Evolutionary conservation across 2,113 vertebrate genomes (phyloP), one percentile per base, ranked within the genome.

Genomic region (Nothobranchius kuhntae): DNA sequence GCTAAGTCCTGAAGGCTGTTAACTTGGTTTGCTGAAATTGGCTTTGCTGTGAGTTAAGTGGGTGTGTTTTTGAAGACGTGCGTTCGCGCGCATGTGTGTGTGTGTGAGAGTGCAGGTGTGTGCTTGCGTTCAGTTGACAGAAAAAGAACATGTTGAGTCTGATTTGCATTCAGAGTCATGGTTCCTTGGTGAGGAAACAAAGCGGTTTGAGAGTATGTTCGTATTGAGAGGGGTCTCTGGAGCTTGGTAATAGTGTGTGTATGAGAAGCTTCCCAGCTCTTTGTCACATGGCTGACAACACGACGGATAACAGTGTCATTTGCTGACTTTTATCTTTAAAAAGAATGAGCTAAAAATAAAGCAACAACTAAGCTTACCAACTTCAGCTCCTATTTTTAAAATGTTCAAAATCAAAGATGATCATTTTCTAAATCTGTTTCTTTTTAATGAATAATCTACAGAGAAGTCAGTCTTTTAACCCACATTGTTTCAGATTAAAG

Each of bases 31-130:
- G 44, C 54, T 73, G 57, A 78, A 71, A 81, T 73, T 71, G 71
- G 68, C 59, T 81, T 76, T 45, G 58, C 68, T 77, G 70, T 65
- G 75, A 71, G 75, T 77, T 80, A 78, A 80, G 68, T 78, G 77
- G 74, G 46, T 55, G 13, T 73, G n/a, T 74, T 67, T 73, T 63
- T 57, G 53, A 61, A 47, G 26, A 10, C 10, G 21, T 35, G 44
- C 14, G 53, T 54, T 26, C 7, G 30, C 7, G 26, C 7, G 52
- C 3, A 5, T 53, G 24, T 53, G 24, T 53, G 52, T 14, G 26
- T 47, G 45, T 15, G 35, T 38, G 36, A 4, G 53, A 6, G 30
- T 13, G 13, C 13, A 36, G 53, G 30, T 36, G 26, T 36, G 13
- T 15, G 14, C 17, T 57, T 57, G 9, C 1, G 2, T 57, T 57